These are phyloP conservation scores for Bagarius yarrelli DNA, from an alignment of 2,113 vertebrate genomes.

Conservation along the genomic window DNA sequence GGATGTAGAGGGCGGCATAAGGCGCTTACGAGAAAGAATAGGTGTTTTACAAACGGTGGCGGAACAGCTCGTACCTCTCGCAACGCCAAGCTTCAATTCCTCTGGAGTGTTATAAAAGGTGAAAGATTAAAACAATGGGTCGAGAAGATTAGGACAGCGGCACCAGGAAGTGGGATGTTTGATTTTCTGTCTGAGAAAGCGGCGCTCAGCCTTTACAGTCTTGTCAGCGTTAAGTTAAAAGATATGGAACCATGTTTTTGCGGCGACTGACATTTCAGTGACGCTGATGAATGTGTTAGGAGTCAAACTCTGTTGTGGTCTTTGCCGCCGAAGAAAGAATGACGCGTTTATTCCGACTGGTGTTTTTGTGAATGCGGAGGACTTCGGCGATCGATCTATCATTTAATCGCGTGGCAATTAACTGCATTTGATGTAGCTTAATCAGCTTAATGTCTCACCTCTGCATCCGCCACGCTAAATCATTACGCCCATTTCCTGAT, in stretches of 20 bases:
- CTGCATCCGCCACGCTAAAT: neutral
- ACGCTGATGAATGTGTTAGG: slow-evolving; percentile 13
- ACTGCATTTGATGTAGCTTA: slow-evolving; percentile 2
- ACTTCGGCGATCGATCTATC: no score
- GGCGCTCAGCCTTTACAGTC: slow-evolving; percentile 7
- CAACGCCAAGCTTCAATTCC: slow-evolving; percentile 17
- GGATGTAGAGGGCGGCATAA: slow-evolving; percentile 21
- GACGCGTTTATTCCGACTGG: neutral
- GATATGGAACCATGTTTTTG: slow-evolving; percentile 34
- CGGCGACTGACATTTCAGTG: slow-evolving; percentile 27
- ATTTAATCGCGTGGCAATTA: no score
- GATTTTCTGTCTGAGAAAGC: slow-evolving; percentile 1
- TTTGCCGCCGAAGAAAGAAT: no score
- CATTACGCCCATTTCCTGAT: slow-evolving; percentile 37
- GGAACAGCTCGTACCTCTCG: slow-evolving; percentile 25
- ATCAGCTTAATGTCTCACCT: slow-evolving; percentile 23
- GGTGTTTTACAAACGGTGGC: slow-evolving; percentile 22
- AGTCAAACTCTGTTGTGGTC: neutral
- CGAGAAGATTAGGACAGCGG: slow-evolving; percentile 19
- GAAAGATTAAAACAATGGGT: slow-evolving; percentile 38
- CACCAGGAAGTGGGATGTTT: neutral
- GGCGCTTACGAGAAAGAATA: slow-evolving; percentile 49
- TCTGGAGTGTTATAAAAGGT: slow-evolving; percentile 21
- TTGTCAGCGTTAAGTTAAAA: slow-evolving; percentile 28
- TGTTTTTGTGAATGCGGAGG: neutral